Evolutionary conservation across 2,888 invertebrate genomes (phyloP), one percentile per base, ranked within the genome.

Genomic region (Petrophora chlorosata): DNA sequence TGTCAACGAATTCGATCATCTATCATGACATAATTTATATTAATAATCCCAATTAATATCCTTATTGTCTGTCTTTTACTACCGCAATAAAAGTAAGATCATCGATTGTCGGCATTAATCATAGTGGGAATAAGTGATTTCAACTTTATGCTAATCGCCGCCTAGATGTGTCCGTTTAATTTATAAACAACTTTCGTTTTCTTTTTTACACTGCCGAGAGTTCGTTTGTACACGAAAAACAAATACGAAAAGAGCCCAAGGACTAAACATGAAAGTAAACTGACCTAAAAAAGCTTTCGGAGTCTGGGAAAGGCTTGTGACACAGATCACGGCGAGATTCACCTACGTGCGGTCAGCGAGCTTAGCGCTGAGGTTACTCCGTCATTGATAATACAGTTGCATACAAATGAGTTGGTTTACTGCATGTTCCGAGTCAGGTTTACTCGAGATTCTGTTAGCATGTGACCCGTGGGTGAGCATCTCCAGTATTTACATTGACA

Each of bases 401-500:
- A 56, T 56, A 60, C 54, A 58, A 49, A 53, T 55, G 28, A 47
- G 58, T 67, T 69, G 53, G 53, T 56, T 46, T 61, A 70, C 76
- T 70, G 67, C 42, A 38, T 50, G 49, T 64, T 63, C 43, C 15
- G 33, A 53, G 43, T 29, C 41, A 51, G 43, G 53, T 57, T 46
- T 53, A 51, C 58, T 61, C 54, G 47, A 55, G 48, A 59, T 68
- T 54, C 68, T 56, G 56, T 65, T 74, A 62, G 67, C 57, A 68
- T 81, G 76, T 80, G 76, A 71, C 63, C 57, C 67, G 67, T 59
- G 67, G 67, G 70, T 74, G 25, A 68, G 72, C 66, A 75, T 69
- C 66, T 72, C 63, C 61, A 66, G 63, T 81, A 70, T 86, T 85
- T 83, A 80, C 77, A 75, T 77, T 87, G 81, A 84, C 86, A 85